Evolutionary conservation across 2,113 vertebrate genomes (phyloP).

Genomic region (Tenrec ecaudatus): DNA sequence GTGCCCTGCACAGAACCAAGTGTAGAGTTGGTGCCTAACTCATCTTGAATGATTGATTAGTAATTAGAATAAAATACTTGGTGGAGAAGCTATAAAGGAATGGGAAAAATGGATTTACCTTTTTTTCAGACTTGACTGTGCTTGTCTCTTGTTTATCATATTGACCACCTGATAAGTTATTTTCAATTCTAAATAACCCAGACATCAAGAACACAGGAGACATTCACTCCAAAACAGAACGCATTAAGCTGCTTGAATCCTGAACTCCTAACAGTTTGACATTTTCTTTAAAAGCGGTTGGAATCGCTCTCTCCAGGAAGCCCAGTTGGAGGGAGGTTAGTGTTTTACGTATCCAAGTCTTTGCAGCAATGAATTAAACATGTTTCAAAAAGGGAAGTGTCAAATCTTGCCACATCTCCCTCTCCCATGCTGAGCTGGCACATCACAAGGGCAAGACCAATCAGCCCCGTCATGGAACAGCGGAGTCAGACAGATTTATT

Average conservation of each 20-base stretch:
- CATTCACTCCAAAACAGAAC: slow-evolving; percentile 44
- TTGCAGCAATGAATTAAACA: slow-evolving; percentile 84
- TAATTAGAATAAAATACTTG: slow-evolving; percentile 2
- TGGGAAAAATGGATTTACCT: slow-evolving; percentile 27
- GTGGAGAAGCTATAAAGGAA: slow-evolving; percentile 43
- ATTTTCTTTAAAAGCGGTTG: slow-evolving; percentile 67
- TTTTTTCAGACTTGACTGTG: slow-evolving; percentile 48
- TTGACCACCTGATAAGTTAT: slow-evolving; percentile 67
- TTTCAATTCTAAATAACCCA: slow-evolving; percentile 72
- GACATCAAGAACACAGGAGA: slow-evolving; percentile 59
- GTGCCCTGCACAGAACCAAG: not conserved
- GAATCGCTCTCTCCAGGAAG: slow-evolving; percentile 58
- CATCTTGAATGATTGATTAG: slow-evolving; percentile 16
- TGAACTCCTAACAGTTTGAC: slow-evolving; percentile 78
- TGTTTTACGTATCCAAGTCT: slow-evolving; percentile 76
- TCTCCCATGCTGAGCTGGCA: slow-evolving; percentile 78
- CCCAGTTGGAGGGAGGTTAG: slow-evolving; percentile 34
- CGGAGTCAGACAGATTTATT: slow-evolving; percentile 77
- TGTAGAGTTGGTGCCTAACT: slow-evolving; percentile 40
- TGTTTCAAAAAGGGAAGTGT: slow-evolving; percentile 76
- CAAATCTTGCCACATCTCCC: slow-evolving; percentile 74
- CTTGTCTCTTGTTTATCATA: slow-evolving; percentile 36
- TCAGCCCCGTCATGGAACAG: slow-evolving; percentile 72
- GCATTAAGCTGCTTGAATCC: slow-evolving; percentile 69
- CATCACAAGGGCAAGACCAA: slow-evolving; percentile 72